Evolutionary conservation across 2,113 vertebrate species (phyloP), one percentile per base, ranked within the genome.

Genomic region (Toxotes chatareus): DNA sequence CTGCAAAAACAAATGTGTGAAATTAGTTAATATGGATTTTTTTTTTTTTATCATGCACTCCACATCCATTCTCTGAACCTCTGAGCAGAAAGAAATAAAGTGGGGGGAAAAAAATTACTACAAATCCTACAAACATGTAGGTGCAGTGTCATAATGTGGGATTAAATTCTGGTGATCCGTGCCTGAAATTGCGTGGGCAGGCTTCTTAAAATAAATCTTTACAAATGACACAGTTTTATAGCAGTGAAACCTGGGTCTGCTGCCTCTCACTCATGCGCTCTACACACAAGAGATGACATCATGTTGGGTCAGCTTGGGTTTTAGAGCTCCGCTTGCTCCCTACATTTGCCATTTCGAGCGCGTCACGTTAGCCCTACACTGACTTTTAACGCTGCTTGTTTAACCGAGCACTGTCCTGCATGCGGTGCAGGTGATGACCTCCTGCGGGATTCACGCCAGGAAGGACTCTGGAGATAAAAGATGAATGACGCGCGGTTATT

Each of bases 291-390:
- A 86, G 90, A 93, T 93, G 91, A 93, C 93, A 92, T 94, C 92
- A 93, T 93, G 82, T 89, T 88, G 79, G 93, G 93, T 92, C 92
- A 92, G 88, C 83, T 88, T 78, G 82, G 88, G 91, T 86, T 92
- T 87, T 82, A 72, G 74, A 65, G 87, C 86, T 90, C 89, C 74
- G 86, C 83, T 85, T 49, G 82, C 73, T 13, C 77, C 83, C 63
- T 82, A 88, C 80, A 90, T 87, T 86, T 91, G 88, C 84, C 85
- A 83, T 91, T 88, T 91, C 87, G 40, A 91, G 69, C 86, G 79
- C 86, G 79, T 87, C 88, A 76, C 19, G 79, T 68, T 38, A 63
- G 70, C 70, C 78, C 60, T 13, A 72, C 80, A 63, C 85, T 78
- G 55, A 68, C 75, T 86, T 85, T 78, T 5, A 68, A 67, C 64